phyloP scores from a whole-genome alignment of 2,797 vertebrate species.

The Coregonus ussuriensis region DNA sequence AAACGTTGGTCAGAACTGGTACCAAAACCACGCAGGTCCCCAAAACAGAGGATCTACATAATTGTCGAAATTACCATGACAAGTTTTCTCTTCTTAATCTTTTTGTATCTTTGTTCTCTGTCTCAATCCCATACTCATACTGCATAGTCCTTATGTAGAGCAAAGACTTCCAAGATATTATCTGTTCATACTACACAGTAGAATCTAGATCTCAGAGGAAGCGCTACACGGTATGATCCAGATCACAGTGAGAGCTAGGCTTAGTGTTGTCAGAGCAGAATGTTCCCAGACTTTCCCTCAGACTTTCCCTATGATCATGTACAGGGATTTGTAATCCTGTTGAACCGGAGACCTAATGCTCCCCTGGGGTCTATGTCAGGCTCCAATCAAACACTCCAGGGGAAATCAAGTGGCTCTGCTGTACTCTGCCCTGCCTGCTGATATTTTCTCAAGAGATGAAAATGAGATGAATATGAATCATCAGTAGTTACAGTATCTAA shows the following conservation, averaged over 20 bases:
- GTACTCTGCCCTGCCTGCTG: background rate
- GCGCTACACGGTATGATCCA: background rate
- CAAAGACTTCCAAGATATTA: background rate
- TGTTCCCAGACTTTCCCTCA: background rate
- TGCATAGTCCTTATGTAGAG: background rate
- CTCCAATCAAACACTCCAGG: constrained; percentile 7
- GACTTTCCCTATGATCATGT: background rate
- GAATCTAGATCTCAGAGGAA: background rate
- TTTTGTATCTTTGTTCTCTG: background rate
- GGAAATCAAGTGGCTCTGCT: background rate
- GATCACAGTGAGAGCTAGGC: background rate
- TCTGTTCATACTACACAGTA: background rate
- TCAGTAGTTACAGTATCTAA: background rate
- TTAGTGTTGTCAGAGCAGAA: background rate
- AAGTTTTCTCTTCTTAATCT: background rate
- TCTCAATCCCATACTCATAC: background rate
- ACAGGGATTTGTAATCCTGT: background rate
- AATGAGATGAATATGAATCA: background rate
- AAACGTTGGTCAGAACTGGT: too few relatives aligned
- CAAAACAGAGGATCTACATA: background rate
- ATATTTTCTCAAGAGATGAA: background rate
- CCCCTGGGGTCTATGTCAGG: background rate
- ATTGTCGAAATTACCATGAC: background rate
- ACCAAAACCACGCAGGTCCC: too few relatives aligned
- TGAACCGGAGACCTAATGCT: background rate